Conservation (phyloP, 37 sponge, comb jelly and placozoan species). For the Crambe crambe region DNA sequence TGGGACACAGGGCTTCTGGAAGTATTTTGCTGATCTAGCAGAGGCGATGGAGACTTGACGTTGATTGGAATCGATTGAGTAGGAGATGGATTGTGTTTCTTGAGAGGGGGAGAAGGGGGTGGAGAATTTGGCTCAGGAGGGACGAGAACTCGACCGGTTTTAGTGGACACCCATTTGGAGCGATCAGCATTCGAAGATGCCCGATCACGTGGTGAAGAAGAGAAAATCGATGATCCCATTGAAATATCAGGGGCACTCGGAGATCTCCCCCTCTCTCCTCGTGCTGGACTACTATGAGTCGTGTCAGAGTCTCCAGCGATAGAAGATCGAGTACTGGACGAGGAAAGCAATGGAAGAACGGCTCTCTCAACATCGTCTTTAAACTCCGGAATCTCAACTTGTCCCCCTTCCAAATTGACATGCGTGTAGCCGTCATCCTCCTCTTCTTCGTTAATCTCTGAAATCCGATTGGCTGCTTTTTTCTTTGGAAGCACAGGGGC, state of each 20-base stretch:
- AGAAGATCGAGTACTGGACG: background rate
- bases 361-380: background rate
- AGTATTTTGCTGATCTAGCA: background rate
- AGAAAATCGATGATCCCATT: background rate
- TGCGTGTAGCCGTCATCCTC: slow-evolving; percentile 14
- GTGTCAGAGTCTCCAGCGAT: background rate
- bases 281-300: background rate
- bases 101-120: slow-evolving; percentile 11
- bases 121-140: slow-evolving; percentile 26
- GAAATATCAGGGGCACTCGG: slow-evolving; percentile 6
- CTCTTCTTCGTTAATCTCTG: background rate
- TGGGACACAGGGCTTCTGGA: background rate
- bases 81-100: too few species aligned
- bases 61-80: background rate
- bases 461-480: background rate
- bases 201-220: background rate
- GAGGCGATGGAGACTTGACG: background rate
- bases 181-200: background rate
- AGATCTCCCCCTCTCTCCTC: background rate
- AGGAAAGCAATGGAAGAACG: background rate
- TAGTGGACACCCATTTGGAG: background rate
- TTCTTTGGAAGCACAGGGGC: slow-evolving; percentile 23
- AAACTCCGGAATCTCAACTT: background rate
- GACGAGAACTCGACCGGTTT: background rate
- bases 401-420: slow-evolving; percentile 2